Conservation (phyloP, 1,140 invertebrate genomes). For the Pissodes strobi region DNA sequence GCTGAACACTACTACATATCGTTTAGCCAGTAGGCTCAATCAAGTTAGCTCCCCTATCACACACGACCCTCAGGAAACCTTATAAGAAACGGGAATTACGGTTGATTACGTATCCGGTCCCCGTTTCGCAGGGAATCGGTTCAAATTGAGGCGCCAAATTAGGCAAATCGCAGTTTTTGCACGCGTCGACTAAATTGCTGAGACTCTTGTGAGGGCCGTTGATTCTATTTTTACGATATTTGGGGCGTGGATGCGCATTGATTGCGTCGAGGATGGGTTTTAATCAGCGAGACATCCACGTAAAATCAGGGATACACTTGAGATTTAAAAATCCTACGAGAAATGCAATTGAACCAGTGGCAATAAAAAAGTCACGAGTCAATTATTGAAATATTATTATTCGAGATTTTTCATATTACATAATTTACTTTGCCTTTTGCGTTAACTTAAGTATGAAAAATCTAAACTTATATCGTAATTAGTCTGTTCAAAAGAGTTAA, state of each 20-base stretch:
- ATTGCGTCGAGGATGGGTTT: slow-evolving; percentile 8
- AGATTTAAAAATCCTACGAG: no score
- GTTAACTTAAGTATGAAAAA: no score
- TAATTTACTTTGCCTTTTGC: no score
- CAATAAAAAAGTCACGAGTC: no score
- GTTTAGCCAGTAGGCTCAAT: neutral
- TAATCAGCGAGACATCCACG: slow-evolving; percentile 11
- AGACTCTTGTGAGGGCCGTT: slow-evolving; percentile 11
- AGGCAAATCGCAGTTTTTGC: slow-evolving; percentile 39
- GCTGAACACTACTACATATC: neutral
- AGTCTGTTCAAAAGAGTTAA: no score
- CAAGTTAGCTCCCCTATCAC: neutral
- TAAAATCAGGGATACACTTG: no score
- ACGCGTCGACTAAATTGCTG: slow-evolving; percentile 34
- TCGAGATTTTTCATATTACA: no score
- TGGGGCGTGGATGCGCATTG: slow-evolving; percentile 18
- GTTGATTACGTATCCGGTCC: slow-evolving; percentile 25
- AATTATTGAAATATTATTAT: no score
- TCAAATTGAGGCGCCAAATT: slow-evolving; percentile 30
- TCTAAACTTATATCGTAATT: no score
- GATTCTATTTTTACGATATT: slow-evolving; percentile 38
- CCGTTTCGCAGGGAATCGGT: slow-evolving; percentile 23
- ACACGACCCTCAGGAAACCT: slow-evolving; percentile 10
- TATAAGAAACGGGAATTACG: slow-evolving; percentile 29
- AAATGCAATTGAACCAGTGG: no score